A percentile compares a stretch with the other conserved stretches of the same genome.
Conservation (phyloP, 2,797 vertebrate genomes). For the Cichlasoma orientale region DNA sequence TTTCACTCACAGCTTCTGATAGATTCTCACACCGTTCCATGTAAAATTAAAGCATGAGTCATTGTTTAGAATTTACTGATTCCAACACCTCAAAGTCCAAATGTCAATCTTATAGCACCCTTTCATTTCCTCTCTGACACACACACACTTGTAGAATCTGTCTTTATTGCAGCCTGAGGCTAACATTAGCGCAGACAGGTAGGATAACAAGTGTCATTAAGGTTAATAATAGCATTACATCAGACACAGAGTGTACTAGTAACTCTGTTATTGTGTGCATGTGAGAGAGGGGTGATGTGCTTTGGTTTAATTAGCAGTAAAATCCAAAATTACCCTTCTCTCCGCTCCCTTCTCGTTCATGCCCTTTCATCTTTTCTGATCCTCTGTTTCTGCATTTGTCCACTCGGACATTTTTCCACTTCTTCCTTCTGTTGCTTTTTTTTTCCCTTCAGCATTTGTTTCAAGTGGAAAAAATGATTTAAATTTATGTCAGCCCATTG, state of each 20-base stretch:
- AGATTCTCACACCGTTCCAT: background rate
- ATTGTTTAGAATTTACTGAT: constrained; percentile 7
- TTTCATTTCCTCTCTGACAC: constrained; percentile 41
- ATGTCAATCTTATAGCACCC: constrained; percentile 1
- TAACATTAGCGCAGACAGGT: constrained; percentile 70
- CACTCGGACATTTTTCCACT: constrained; percentile 36
- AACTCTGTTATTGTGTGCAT: constrained; percentile 33
- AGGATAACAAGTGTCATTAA: constrained; percentile 73
- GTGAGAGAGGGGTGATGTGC: constrained; percentile 29
- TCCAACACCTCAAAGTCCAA: constrained; percentile 17
- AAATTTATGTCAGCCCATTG: constrained; percentile 35
- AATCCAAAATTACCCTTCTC: constrained; percentile 54
- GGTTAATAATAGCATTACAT: constrained; percentile 72
- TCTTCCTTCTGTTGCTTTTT: constrained; percentile 6
- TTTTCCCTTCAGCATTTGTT: constrained; percentile 17
- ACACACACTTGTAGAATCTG: constrained; percentile 42
- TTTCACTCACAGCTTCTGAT: background rate
- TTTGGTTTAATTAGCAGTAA: constrained; percentile 65
- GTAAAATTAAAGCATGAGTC: background rate
- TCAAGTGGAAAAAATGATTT: constrained; percentile 65
- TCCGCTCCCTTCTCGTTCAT: background rate
- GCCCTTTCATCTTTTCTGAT: constrained; percentile 38
- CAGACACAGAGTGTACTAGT: constrained; percentile 39
- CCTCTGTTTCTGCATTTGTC: constrained; percentile 27
- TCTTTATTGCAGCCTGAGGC: constrained; percentile 62